A percentile compares a stretch with the other conserved stretches of the same genome.
phyloP scores from a whole-genome alignment of 2,888 invertebrate species.

The Exocentrus adspersus region DNA sequence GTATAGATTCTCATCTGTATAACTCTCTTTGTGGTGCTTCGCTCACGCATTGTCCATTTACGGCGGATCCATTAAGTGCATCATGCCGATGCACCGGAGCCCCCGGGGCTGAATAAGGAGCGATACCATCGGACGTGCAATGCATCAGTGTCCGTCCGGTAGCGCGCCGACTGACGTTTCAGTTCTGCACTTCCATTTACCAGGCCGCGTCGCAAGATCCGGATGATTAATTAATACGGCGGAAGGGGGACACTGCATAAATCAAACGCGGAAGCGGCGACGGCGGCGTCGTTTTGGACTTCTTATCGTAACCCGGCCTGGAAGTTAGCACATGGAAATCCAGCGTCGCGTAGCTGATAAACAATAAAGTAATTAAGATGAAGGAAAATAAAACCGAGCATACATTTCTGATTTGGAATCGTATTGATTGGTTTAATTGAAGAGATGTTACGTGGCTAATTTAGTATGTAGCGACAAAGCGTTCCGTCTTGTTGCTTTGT shows the following conservation, averaged over 20 bases:
- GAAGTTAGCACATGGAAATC: no score
- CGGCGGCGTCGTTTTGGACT: constrained; percentile 5
- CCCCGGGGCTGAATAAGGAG: constrained; percentile 19
- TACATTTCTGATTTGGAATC: background rate
- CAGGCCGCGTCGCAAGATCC: constrained; percentile 5
- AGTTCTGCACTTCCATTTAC: constrained; percentile 24
- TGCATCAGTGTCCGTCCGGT: constrained; percentile 46
- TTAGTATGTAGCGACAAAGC: background rate
- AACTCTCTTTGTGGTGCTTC: no score
- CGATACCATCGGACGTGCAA: constrained; percentile 44
- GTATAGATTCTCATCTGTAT: no score
- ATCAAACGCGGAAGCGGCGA: constrained; percentile 3
- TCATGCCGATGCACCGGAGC: constrained; percentile 14
- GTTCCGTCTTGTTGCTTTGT: background rate
- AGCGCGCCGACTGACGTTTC: constrained; percentile 26
- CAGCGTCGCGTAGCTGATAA: no score
- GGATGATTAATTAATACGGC: constrained; percentile 27
- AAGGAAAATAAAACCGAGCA: no score
- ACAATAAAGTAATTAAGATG: no score
- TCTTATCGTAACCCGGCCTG: background rate
- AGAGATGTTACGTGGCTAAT: background rate
- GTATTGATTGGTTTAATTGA: background rate
- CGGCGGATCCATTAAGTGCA: no score
- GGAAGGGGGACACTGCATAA: constrained; percentile 23
- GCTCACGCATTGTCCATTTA: no score